phyloP scores from a whole-genome alignment of 2,113 vertebrate species.

The Lophius piscatorius region DNA sequence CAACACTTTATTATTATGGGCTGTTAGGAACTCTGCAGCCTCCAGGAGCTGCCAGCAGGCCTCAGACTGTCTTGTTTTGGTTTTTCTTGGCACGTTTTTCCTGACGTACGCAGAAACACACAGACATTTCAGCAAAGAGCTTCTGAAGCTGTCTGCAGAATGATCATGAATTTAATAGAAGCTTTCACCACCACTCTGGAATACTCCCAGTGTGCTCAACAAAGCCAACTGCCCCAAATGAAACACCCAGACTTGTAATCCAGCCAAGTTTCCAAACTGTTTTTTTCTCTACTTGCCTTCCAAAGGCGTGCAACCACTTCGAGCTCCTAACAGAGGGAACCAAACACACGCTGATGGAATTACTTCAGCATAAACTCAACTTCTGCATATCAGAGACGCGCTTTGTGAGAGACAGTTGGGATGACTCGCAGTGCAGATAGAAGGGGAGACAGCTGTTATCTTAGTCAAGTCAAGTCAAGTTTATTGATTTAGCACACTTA shows the following conservation, averaged over 20 bases:
- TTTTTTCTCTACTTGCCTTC: constrained; percentile 27
- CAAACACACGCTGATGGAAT: constrained; percentile 24
- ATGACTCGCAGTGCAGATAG: not conserved
- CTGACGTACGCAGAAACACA: constrained; percentile 14
- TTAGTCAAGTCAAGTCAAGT: too few species aligned
- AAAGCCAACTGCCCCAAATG: constrained; percentile 48
- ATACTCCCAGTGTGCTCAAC: constrained; percentile 31
- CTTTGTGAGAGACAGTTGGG: not conserved
- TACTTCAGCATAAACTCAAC: constrained; percentile 12
- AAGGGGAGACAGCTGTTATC: too few species aligned
- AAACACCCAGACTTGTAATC: constrained; percentile 46
- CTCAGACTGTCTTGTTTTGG: not conserved
- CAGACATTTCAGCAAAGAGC: constrained; percentile 18
- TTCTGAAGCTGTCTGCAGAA: constrained; percentile 42
- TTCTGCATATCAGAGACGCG: not conserved
- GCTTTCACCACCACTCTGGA: constrained; percentile 44
- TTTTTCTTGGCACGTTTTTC: constrained; percentile 16
- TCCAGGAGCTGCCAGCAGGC: not conserved
- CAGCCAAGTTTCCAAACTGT: constrained; percentile 57
- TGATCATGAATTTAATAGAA: constrained; percentile 50
- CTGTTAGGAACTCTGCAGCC: constrained; percentile 6
- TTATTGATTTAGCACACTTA: too few species aligned
- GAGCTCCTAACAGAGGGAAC: constrained; percentile 3
- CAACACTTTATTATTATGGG: not conserved
- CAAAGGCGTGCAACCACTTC: constrained; percentile 24